Evolutionary conservation across 2,888 invertebrate genomes (phyloP), one percentile per base, ranked within the genome.

Genomic region (Lycaena phlaeas): DNA sequence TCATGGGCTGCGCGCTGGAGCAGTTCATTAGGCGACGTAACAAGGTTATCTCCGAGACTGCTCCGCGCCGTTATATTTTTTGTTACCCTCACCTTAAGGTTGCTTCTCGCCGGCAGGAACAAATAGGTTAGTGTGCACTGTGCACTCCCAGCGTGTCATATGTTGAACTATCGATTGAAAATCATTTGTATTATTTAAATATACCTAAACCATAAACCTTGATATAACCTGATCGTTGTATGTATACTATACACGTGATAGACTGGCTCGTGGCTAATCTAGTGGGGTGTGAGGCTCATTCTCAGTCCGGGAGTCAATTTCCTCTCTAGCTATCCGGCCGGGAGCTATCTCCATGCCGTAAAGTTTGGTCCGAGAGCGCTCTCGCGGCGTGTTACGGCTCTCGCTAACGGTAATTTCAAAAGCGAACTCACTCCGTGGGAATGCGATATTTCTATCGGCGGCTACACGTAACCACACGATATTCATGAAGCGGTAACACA

Each of bases 1-100:
- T 84, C 82, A 82, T 82, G 57, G 74, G 69, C 66, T 67, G 68
- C 62, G 68, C 61, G 58, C 69, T 68, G 66, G 67, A 65, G 71
- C 79, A 73, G 75, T 78, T 81, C 81, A 79, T 81, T 82, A 78
- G 66, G 60, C 60, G 49, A 50, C 41, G 61, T 66, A 67, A 64
- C 72, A 67, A 70, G 52, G 56, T 59, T 62, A 47, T 38, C 41
- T 45, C 39, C 59, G 55, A 57, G 27, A 44, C n/a, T n/a, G n/a
- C n/a, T 41, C 42, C 50, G 51, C 38, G 46, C 59, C 44, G 67
- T 53, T 58, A 51, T 65, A 46, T 47, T 41, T 61, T 57, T 57
- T 71, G 45, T 51, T 29, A 42, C 43, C 30, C 2, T 41, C 17
- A 22, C 38, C 50, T n/a, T 62, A 63, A 56, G 54, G 63, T 51